A percentile compares a stretch with the other conserved stretches of the same genome.
These are phyloP conservation scores for Chaetodon trifascialis DNA, from an alignment of 2,113 vertebrate genomes.

Conservation along the genomic window DNA sequence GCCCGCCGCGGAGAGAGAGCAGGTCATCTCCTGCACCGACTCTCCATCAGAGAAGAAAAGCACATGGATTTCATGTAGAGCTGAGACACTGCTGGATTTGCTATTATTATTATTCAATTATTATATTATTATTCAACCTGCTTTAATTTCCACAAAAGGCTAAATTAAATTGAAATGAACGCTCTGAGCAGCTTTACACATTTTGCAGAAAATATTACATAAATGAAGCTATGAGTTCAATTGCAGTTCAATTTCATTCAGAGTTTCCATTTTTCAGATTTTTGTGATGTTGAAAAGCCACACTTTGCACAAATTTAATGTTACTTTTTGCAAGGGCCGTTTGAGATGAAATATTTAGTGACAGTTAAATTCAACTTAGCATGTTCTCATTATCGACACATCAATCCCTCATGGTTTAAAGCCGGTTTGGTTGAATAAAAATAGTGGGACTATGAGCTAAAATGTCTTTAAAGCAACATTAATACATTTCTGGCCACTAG, in stretches of 20 bases:
- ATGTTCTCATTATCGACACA: slow-evolving; percentile 3
- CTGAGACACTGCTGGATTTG: background rate
- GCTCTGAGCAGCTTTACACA: background rate
- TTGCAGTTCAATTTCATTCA: background rate
- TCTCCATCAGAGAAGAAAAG: background rate
- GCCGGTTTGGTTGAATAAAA: background rate
- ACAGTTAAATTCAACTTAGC: background rate
- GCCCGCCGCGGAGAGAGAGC: background rate
- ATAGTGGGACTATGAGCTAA: background rate
- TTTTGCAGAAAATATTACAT: background rate
- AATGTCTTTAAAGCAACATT: background rate
- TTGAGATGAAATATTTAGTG: background rate
- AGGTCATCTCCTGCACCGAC: background rate
- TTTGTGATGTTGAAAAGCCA: background rate
- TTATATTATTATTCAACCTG: too few relatives aligned
- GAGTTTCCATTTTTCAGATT: background rate
- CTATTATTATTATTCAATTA: too few relatives aligned
- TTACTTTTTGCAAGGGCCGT: background rate
- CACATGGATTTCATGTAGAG: background rate
- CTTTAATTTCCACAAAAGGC: background rate
- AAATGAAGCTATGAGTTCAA: background rate
- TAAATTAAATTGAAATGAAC: background rate
- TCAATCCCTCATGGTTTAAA: background rate
- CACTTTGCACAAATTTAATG: background rate
- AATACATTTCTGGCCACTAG: background rate